These are phyloP conservation scores for Proteles cristata DNA, from an alignment of 2,113 vertebrate species.

Conservation along the genomic window DNA sequence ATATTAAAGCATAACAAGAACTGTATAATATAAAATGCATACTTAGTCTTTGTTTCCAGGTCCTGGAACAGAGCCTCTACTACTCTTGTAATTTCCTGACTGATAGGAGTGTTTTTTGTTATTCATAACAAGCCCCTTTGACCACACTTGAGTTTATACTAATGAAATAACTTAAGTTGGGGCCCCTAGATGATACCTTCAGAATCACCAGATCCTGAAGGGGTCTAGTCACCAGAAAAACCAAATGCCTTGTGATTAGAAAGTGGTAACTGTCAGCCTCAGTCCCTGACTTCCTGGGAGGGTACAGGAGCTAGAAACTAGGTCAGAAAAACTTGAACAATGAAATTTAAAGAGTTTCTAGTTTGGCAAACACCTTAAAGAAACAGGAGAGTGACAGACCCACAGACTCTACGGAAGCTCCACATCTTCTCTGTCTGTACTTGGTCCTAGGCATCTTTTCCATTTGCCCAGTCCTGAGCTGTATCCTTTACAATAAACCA, in stretches of 20 bases:
- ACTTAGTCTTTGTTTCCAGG: neutral
- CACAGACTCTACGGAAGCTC: neutral
- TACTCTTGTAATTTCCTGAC: neutral
- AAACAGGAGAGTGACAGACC: neutral
- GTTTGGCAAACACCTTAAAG: neutral
- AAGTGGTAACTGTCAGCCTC: neutral
- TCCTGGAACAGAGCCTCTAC: neutral
- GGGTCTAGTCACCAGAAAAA: neutral
- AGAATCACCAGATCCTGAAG: neutral
- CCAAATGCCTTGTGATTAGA: neutral
- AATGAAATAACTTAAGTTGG: neutral
- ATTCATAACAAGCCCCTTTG: neutral
- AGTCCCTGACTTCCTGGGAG: neutral
- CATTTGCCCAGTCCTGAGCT: neutral
- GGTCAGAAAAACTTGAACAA: neutral
- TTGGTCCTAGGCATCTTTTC: neutral
- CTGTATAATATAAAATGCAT: neutral
- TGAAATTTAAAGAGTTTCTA: neutral
- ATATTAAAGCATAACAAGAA: slow-evolving; percentile 32
- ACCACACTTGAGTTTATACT: neutral
- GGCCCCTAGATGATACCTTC: neutral
- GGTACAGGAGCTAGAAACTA: neutral
- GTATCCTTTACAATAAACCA: neutral
- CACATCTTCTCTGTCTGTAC: neutral
- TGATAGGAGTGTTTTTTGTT: neutral